phyloP scores from a whole-genome alignment of 2,797 vertebrate species.

The Sebastolobus altivelis region DNA sequence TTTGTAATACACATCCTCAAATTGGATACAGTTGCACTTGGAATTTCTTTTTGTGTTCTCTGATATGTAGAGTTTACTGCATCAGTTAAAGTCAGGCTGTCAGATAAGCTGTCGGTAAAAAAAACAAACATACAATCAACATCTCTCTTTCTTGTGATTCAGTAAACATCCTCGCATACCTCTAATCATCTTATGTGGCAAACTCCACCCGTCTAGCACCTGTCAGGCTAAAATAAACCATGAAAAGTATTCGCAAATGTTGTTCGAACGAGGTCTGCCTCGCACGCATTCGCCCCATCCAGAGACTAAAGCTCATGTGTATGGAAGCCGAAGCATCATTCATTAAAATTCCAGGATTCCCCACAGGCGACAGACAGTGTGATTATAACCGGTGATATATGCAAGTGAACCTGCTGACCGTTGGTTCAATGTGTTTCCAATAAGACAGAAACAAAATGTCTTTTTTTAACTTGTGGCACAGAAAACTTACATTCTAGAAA shows the following conservation, averaged over 20 bases:
- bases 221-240: background rate
- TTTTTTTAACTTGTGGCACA: slow-evolving; percentile 29
- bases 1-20: background rate
- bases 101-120: background rate
- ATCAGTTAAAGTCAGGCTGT: background rate
- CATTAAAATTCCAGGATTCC: slow-evolving; percentile 74
- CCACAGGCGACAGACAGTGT: slow-evolving; percentile 59
- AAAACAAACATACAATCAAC: background rate
- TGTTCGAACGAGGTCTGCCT: slow-evolving; percentile 17
- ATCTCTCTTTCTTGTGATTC: background rate
- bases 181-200: background rate
- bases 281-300: slow-evolving; percentile 8
- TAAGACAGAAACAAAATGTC: background rate
- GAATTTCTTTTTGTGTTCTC: background rate
- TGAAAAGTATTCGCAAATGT: slow-evolving; percentile 22
- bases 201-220: slow-evolving; percentile 4
- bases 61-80: background rate
- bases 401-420: slow-evolving; percentile 64
- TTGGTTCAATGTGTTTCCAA: slow-evolving; percentile 46
- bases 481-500: slow-evolving; percentile 37
- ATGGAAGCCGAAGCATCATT: slow-evolving; percentile 56
- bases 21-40: background rate
- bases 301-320: slow-evolving; percentile 26
- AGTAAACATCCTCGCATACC: background rate
- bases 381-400: slow-evolving; percentile 71